These are phyloP conservation scores for Troilus luridus DNA, from an alignment of 2,888 invertebrate genomes.

Conservation along the genomic window DNA sequence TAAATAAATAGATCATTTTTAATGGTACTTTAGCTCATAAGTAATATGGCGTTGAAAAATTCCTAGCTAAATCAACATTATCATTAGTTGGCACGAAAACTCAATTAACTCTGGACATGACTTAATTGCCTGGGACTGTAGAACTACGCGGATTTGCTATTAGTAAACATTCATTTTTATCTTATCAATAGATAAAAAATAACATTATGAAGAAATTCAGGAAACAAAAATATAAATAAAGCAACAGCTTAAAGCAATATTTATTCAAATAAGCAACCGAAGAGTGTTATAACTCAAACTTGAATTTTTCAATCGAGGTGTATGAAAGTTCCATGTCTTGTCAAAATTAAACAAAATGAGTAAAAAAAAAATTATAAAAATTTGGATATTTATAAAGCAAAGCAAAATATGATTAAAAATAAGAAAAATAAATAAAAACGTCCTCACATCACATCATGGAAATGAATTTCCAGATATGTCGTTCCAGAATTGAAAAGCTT, in stretches of 20 bases:
- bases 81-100: not conserved
- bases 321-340: too few species aligned
- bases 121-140: not conserved
- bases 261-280: too few species aligned
- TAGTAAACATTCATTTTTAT: not conserved
- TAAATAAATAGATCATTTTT: not conserved
- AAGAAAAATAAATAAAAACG: too few species aligned
- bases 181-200: not conserved
- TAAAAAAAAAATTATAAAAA: too few species aligned
- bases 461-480: too few species aligned
- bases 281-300: too few species aligned
- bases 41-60: not conserved
- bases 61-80: not conserved
- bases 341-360: too few species aligned
- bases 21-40: not conserved
- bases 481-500: too few species aligned
- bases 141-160: not conserved
- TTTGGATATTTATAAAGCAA: too few species aligned
- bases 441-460: too few species aligned
- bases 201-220: not conserved
- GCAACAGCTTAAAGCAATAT: not conserved
- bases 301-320: too few species aligned
- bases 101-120: not conserved
- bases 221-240: not conserved
- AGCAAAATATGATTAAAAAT: too few species aligned